A percentile compares a stretch with the other conserved stretches of the same genome.
Conservation (phyloP, 2,797 vertebrate species). For the Eulemur mongoz region DNA sequence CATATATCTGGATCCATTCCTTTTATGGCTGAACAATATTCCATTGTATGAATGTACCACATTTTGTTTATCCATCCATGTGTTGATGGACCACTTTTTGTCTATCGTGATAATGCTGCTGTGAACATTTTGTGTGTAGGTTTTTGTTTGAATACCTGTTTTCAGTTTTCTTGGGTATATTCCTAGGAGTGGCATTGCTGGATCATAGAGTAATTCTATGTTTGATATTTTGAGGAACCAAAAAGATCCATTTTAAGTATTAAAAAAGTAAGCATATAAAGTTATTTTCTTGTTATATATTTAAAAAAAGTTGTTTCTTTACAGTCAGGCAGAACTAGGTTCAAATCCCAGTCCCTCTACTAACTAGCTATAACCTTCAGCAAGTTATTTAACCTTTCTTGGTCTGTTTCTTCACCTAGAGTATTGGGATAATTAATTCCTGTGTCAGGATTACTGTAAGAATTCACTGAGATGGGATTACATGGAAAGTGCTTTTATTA, state of each 20-base stretch:
- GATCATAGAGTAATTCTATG: background rate
- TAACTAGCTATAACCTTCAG: background rate
- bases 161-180: background rate
- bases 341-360: background rate
- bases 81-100: background rate
- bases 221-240: conserved; percentile 35
- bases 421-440: background rate
- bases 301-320: conserved; percentile 1
- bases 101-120: background rate
- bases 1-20: background rate
- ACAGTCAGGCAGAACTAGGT: background rate
- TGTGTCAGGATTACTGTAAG: background rate
- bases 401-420: background rate
- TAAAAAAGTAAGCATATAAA: conserved; percentile 42
- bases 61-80: background rate
- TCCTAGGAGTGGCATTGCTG: background rate
- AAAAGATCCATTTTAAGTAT: conserved; percentile 10
- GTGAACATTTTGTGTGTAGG: background rate
- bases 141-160: conserved; percentile 27
- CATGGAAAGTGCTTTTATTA: background rate
- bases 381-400: background rate
- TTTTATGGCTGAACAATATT: background rate
- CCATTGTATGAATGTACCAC: background rate
- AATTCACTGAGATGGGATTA: background rate
- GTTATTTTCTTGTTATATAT: background rate